Evolutionary conservation across 2,113 vertebrate genomes (phyloP), one percentile per base, ranked within the genome.

Genomic region (Canis aureus): DNA sequence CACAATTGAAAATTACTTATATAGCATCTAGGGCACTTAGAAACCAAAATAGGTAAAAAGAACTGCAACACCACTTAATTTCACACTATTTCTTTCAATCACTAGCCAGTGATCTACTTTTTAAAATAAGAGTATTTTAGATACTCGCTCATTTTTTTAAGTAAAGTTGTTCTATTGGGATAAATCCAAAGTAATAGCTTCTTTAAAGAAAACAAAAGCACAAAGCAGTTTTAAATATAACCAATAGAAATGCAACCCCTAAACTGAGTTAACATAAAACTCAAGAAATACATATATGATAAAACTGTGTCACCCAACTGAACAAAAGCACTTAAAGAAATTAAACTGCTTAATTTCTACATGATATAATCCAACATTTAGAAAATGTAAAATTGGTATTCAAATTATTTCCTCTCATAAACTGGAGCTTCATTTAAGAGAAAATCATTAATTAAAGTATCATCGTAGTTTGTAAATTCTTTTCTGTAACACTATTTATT

Each of bases 141-240:
- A 91, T 57, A 92, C 27, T 35, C 6, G 3, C 15, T 79, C 82
- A 38, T 59, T 71, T 86, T 87, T 92, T 91, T 49, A 85, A 85
- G 23, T 93, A 29, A 66, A 53, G 10, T 66, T 55, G n/a, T 87
- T 94, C 27, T 92, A 62, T 23, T 82, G 49, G 67, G 25, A 74
- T 91, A 95, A 87, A 94, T 69, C 35, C 74, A 82, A 81, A 94
- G 38, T 69, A 69, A 67, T 1, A 76, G 10, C 25, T 96, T 89
- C 22, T 53, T 89, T 80, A 88, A 91, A 59, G 16, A 51, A 96
- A 96, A 85, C 35, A 94, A 92, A 96, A 87, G 16, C 51, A 95
- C 11, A 96, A 71, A 64, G 90, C 29, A 95, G n/a, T 96, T 94
- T 49, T 92, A 96, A 97, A 76, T 29, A 55, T 79, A 96, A 94